These are phyloP conservation scores for Coendou prehensilis DNA, from an alignment of 2,797 vertebrate genomes.

Conservation along the genomic window DNA sequence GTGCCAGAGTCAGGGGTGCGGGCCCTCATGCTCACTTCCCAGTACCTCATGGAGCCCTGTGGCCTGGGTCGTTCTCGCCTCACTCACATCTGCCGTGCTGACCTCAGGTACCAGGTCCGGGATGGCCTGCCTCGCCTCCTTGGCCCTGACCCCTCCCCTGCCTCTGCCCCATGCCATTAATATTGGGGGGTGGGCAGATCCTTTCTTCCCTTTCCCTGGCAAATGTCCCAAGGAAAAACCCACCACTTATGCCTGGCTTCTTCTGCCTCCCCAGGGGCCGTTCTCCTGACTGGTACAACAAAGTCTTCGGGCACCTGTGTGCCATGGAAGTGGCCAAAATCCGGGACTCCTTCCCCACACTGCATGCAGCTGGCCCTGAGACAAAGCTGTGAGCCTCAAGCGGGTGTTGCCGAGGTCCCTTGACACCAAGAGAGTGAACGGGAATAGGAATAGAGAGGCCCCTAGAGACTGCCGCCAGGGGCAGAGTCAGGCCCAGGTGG, in stretches of 20 bases:
- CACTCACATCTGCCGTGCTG: slow-evolving; percentile 93
- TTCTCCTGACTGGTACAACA: slow-evolving; percentile 95
- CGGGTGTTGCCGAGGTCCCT: not conserved
- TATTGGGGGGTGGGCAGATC: not conserved
- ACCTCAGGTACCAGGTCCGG: slow-evolving; percentile 89
- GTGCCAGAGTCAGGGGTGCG: slow-evolving; percentile 90
- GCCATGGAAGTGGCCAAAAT: slow-evolving; percentile 93
- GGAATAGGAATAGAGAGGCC: not conserved
- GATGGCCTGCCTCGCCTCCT: not conserved
- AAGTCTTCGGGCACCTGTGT: slow-evolving; percentile 93
- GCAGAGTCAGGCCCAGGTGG: accelerated
- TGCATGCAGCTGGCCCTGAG: slow-evolving; percentile 89
- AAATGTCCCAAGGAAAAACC: not conserved
- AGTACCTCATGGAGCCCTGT: slow-evolving; percentile 92
- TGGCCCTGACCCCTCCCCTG: accelerated
- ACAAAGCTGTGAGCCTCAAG: slow-evolving; percentile 89
- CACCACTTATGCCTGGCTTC: slow-evolving; percentile 12
- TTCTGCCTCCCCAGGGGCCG: slow-evolving; percentile 89
- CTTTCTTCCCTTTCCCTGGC: not conserved
- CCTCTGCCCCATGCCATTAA: not conserved
- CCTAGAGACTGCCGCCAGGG: not conserved
- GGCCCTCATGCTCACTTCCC: slow-evolving; percentile 91
- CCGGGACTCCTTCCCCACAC: slow-evolving; percentile 91
- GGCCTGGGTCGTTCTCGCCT: slow-evolving; percentile 90
- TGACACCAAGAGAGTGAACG: not conserved